Evolutionary conservation across 1,140 invertebrate species (phyloP), one percentile per base, ranked within the genome.

Genomic region (Drosophila littoralis): DNA sequence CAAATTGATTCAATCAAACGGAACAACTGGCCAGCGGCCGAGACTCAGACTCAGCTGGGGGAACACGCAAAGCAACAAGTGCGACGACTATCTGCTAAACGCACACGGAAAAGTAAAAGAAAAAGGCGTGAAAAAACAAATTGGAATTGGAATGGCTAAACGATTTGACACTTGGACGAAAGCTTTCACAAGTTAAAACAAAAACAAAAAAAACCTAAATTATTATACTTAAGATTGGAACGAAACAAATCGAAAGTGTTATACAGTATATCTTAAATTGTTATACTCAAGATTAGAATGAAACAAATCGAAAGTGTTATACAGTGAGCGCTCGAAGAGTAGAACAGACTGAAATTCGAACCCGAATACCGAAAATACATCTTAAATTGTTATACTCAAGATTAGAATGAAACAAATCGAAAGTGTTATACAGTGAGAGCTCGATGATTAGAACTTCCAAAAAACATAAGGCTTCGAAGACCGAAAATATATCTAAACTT

Each of bases 101-200:
- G 1, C 40, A 52, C n/a, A 46, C 6, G 75, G 60, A 80, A 80
- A 72, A 76, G 59, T 61, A 82, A 82, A 78, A 75, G 69, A 75
- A 78, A 82, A 78, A 82, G 79, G 79, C 81, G 74, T 81, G 61
- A 78, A 77, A 75, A 59, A 22, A 22, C 22, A 22, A 3, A 22
- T 3, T 22, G 22, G 43, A 45, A 36, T 60, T 81, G 65, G 61
- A 75, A 75, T 70, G 75, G 66, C 46, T 54, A 72, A 52, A 64
- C 46, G 8, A 32, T 52, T 78, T 75, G 76, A 64, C 77, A 79
- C 55, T 42, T 64, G 35, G 22, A 52, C 35, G 72, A 58, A 57
- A 63, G 80, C 81, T 83, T 83, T 83, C 81, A 83, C 76, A 80
- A 71, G 12, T 3, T 28, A n/a, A 36, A 36, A 33, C 12, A 32